phyloP scores from a whole-genome alignment of 2,888 invertebrate genomes.

The Latrodectus elegans region DNA sequence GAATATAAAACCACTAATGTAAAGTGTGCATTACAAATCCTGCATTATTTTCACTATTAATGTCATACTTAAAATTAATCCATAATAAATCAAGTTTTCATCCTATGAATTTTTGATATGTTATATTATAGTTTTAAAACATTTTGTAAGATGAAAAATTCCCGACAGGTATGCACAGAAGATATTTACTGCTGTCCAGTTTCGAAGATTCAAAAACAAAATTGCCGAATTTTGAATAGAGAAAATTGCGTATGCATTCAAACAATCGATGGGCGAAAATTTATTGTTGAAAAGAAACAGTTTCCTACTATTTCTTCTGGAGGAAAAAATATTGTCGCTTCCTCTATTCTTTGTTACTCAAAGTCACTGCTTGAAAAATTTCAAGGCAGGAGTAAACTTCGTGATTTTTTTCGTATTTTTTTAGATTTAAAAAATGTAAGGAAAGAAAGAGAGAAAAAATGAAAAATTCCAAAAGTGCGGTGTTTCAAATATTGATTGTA shows the following conservation, averaged over 20 bases:
- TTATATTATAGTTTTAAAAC: too few species aligned
- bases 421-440: not conserved
- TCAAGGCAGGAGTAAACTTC: constrained; percentile 8
- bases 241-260: too few species aligned
- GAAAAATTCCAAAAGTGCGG: constrained; percentile 28
- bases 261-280: not conserved
- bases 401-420: not conserved
- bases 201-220: too few species aligned
- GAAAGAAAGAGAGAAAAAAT: constrained; percentile 4
- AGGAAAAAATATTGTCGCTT: constrained; percentile 25
- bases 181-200: too few species aligned
- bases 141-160: not conserved
- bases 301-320: not conserved
- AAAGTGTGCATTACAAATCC: too few species aligned
- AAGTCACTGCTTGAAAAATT: constrained; percentile 35
- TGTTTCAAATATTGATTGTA: constrained; percentile 59
- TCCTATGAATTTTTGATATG: too few species aligned
- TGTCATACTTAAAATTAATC: too few species aligned
- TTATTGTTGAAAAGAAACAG: not conserved
- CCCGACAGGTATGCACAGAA: too few species aligned
- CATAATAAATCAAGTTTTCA: too few species aligned
- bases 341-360: constrained; percentile 26
- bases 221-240: too few species aligned
- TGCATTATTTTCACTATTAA: too few species aligned
- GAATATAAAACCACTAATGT: too few species aligned